These are phyloP conservation scores for Alexandromys fortis DNA, from an alignment of 2,113 vertebrate genomes.

Conservation along the genomic window DNA sequence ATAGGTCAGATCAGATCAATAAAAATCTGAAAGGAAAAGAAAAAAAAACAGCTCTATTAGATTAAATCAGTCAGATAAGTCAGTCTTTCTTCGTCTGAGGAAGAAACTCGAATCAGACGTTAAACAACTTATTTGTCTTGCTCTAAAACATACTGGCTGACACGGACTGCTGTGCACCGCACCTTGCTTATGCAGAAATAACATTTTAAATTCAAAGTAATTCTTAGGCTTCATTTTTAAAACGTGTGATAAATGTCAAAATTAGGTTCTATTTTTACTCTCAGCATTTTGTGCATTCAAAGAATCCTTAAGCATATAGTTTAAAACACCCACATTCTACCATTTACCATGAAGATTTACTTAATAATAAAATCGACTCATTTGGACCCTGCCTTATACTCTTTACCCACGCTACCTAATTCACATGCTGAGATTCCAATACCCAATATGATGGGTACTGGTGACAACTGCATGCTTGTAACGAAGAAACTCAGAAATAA, in stretches of 20 bases:
- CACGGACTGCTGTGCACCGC: background rate
- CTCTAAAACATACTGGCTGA: background rate
- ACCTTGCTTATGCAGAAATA: background rate
- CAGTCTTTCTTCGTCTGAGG: slow-evolving; percentile 1
- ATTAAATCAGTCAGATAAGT: slow-evolving; percentile 33
- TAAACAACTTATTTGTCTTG: background rate
- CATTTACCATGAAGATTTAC: slow-evolving; percentile 26
- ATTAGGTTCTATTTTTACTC: slow-evolving; percentile 12
- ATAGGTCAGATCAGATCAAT: slow-evolving; percentile 70
- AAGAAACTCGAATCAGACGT: background rate
- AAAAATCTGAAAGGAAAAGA: slow-evolving; percentile 81
- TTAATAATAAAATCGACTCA: background rate
- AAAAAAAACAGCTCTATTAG: slow-evolving; percentile 26
- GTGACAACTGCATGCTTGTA: background rate
- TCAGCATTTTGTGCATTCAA: background rate
- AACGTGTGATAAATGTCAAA: background rate
- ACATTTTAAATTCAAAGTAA: slow-evolving; percentile 30
- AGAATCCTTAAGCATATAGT: background rate
- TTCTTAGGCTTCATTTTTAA: slow-evolving; percentile 20
- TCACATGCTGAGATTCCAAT: background rate
- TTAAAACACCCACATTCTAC: background rate
- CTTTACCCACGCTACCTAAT: background rate
- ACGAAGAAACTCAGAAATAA: background rate
- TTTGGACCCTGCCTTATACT: background rate
- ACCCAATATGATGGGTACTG: background rate